Base-by-base conservation (phyloP, 2,113 vertebrate genomes). In the Oryctolagus cuniculus region DNA sequence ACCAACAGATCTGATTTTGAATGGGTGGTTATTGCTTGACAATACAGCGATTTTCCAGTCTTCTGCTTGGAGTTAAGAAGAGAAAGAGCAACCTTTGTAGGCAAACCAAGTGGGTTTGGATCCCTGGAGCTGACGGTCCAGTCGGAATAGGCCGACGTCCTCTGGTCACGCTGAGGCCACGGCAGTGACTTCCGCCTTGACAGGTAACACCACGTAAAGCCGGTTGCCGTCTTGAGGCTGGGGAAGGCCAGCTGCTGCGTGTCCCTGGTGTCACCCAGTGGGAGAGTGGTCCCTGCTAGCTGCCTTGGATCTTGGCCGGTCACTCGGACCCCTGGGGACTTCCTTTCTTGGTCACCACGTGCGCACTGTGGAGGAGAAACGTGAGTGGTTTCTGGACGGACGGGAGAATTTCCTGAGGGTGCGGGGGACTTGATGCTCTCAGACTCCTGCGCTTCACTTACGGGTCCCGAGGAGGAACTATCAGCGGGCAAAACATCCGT, bases 131-230 rank as follows among this genome's bases (percentile, higher is more conserved):
- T 99, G 87, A 99, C 92, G 16, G 98, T 96, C 99, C 99, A 99
- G 8, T 98, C 96, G 31, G 99, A 98, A 82, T 99, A 99, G 22
- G 99, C 99, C 0, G 99, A 99, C 15, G 98, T 99, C 96, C 99
- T 99, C 96, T 99, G 98, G 98, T 99, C 99, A 0, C 96, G 98
- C 97, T 99, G 99, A 34, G 98, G 98, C 89, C 99, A 91, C 64
- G 99, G 99, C 53, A 99, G 94, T 0, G 99, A 98, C 96, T 99
- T 99, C 94, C 99, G 99, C 98, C 99, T 99, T 97, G 99, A 98
- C 34, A 99, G 97, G 53, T 99, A 99, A 98, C 99, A 99, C 99
- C 99, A 99, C 0, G 99, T 99, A 86, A 99, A 99, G 61, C 98
- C 99, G 0, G 99, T 99, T 19, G 99, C 96, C 0, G 99, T 99